Evolutionary conservation across 1,140 invertebrate genomes (phyloP).

Genomic region (Mesaphorura yosii): DNA sequence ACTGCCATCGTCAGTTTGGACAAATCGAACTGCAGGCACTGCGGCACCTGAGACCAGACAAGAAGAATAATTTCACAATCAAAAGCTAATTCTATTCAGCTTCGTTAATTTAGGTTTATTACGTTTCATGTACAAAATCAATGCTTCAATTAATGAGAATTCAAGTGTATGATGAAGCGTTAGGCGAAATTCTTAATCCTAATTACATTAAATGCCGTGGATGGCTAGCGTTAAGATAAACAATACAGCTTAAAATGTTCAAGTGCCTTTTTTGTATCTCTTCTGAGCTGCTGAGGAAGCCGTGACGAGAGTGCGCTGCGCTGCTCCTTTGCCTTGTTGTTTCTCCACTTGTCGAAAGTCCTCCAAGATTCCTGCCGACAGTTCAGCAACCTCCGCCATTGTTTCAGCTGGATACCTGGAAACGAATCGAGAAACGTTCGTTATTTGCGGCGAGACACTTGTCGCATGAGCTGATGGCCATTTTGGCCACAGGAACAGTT

Average conservation of each 20-base stretch:
- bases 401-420: conserved; percentile 63
- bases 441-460: no score
- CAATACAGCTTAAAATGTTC: no score
- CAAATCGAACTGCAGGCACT: background rate
- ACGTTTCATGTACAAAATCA: no score
- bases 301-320: conserved; percentile 61
- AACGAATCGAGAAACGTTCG: conserved; percentile 3
- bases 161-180: no score
- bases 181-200: no score
- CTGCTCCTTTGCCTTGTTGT: conserved; percentile 50
- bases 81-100: no score
- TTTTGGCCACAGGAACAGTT: background rate
- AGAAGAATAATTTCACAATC: background rate
- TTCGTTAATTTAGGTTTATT: no score
- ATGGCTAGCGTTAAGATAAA: no score
- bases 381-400: conserved; percentile 59
- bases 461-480: background rate
- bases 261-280: conserved; percentile 47
- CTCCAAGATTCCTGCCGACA: conserved; percentile 56
- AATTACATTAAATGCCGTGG: no score
- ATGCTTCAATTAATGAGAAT: no score
- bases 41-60: background rate
- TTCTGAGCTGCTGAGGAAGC: conserved; percentile 64
- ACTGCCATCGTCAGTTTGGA: conserved; percentile 15
- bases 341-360: conserved; percentile 56